Percentiles rank a stretch among this genome's conserved stretches.
These are phyloP conservation scores for Lissocephala sabroskyi DNA, from an alignment of 2,888 invertebrate species.

Conservation along the genomic window DNA sequence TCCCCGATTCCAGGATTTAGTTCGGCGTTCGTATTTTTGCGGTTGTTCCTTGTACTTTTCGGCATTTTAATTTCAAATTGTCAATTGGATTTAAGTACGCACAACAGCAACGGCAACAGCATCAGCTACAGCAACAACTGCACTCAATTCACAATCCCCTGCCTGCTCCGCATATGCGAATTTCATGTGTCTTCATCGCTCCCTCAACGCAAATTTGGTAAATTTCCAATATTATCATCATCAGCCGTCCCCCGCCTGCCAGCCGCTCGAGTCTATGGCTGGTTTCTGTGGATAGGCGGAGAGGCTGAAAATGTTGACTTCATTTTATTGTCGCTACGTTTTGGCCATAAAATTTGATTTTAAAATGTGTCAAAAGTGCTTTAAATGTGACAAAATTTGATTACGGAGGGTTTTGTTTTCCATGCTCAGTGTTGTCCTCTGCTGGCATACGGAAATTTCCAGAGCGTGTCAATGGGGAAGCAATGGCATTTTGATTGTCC, in stretches of 20 bases:
- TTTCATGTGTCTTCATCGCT: slow-evolving; percentile 48
- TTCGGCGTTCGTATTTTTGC: not conserved
- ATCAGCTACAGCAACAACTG: slow-evolving; percentile 2
- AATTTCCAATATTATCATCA: slow-evolving; percentile 47
- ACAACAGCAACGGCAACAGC: slow-evolving; percentile 39
- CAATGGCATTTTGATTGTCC: slow-evolving; percentile 42
- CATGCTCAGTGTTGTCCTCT: slow-evolving; percentile 4
- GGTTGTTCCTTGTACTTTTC: slow-evolving; percentile 41
- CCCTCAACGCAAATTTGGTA: slow-evolving; percentile 46
- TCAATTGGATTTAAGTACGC: slow-evolving; percentile 61
- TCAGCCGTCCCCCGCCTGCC: too few relatives aligned
- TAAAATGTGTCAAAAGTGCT: slow-evolving; percentile 58
- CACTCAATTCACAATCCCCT: not conserved
- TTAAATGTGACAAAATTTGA: slow-evolving; percentile 55
- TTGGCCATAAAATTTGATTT: slow-evolving; percentile 53
- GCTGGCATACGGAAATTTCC: too few relatives aligned
- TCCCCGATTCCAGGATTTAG: too few relatives aligned
- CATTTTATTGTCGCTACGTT: slow-evolving; percentile 36
- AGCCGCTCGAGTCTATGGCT: too few relatives aligned
- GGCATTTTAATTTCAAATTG: slow-evolving; percentile 64
- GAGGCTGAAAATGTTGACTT: too few relatives aligned
- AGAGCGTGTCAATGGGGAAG: too few relatives aligned
- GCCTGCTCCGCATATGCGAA: too few relatives aligned
- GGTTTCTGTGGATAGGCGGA: too few relatives aligned
- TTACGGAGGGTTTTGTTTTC: slow-evolving; percentile 23